A percentile compares a stretch with the other conserved stretches of the same genome.
These are phyloP conservation scores for Heliothis virescens DNA, from an alignment of 1,140 invertebrate species.

Conservation along the genomic window DNA sequence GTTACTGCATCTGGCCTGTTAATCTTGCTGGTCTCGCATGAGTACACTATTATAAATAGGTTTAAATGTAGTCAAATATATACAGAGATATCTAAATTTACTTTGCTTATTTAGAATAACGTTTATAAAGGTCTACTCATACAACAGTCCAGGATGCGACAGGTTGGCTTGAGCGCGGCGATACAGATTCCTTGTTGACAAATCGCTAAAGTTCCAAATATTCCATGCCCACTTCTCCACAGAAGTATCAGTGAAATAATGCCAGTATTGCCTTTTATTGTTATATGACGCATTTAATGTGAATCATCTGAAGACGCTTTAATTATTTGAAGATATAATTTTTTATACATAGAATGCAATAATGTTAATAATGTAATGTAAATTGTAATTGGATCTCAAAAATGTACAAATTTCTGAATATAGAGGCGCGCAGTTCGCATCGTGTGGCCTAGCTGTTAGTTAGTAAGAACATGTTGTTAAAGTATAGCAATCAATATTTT, in stretches of 20 bases:
- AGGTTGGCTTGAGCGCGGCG: conserved; percentile 28
- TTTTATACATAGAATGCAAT: conserved; percentile 43
- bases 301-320: conserved; percentile 53
- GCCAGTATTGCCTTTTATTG: conserved; percentile 74
- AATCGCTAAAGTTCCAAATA: conserved; percentile 34
- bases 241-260: conserved; percentile 47
- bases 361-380: conserved; percentile 44
- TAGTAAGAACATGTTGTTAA: conserved; percentile 57
- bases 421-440: conserved; percentile 51
- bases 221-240: conserved; percentile 15
- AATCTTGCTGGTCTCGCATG: conserved; percentile 25
- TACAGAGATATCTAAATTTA: conserved; percentile 11
- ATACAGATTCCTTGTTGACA: conserved; percentile 28
- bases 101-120: conserved; percentile 24
- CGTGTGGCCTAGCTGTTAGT: conserved; percentile 68
- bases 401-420: conserved; percentile 65
- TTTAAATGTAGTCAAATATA: conserved; percentile 8
- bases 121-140: conserved; percentile 22
- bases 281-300: conserved; percentile 60
- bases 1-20: conserved; percentile 30
- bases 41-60: conserved; percentile 33
- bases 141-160: not conserved
- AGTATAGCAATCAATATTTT: conserved; percentile 70
- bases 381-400: conserved; percentile 68
- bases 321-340: conserved; percentile 61